Percentiles rank a stretch among this genome's conserved stretches.
Evolutionary conservation across 2,888 invertebrate genomes (phyloP).

Genomic region (Acleris sparsana): DNA sequence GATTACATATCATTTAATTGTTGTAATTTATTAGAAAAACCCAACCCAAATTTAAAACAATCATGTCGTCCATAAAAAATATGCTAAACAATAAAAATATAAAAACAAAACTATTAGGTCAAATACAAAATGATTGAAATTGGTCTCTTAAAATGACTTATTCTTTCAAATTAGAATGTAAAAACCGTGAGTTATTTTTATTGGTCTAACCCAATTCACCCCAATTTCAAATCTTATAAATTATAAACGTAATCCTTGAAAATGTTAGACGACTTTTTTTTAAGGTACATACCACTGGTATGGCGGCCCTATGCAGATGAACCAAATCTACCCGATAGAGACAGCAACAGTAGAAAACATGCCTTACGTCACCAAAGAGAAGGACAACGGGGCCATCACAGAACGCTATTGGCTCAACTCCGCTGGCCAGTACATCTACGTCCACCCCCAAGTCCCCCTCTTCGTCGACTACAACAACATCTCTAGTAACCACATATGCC

Average conservation of each 20-base stretch:
- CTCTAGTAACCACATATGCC: constrained; percentile 80
- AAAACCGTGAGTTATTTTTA: no score
- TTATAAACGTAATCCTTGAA: no score
- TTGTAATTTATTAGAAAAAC: no score
- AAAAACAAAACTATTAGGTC: no score
- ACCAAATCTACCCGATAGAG: constrained; percentile 86
- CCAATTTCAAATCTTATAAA: not conserved
- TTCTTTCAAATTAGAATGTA: no score
- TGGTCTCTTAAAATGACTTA: no score
- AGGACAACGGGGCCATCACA: constrained; percentile 80
- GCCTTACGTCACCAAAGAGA: constrained; percentile 81
- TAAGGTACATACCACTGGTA: constrained; percentile 85
- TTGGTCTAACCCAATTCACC: no score
- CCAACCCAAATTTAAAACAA: no score
- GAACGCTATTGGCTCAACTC: constrained; percentile 90
- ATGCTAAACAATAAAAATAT: no score
- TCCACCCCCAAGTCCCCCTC: constrained; percentile 85
- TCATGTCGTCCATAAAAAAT: no score
- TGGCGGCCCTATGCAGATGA: constrained; percentile 85
- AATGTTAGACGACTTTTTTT: not conserved
- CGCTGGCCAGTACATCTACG: constrained; percentile 86
- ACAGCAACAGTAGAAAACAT: constrained; percentile 75
- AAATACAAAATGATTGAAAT: no score
- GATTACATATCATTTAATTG: no score
- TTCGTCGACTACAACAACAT: constrained; percentile 87